Base-by-base conservation (phyloP, 2,888 invertebrate genomes). In the Marasmarcha lunaedactyla region DNA sequence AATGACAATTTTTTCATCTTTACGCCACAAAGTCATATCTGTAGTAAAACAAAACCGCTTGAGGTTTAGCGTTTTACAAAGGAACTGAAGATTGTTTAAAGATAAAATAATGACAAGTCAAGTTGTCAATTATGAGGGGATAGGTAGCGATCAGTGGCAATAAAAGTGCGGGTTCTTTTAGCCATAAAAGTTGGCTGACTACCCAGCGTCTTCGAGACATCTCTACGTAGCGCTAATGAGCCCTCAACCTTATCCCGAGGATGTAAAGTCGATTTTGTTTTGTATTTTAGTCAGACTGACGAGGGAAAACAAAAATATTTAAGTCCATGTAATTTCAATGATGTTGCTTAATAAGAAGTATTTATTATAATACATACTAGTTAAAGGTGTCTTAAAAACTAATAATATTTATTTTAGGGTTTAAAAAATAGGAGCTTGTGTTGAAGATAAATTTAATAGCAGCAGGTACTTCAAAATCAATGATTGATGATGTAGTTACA, bases 51-150 rank as follows among this genome's bases (percentile, higher is more conserved):
- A 27, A 38, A 46, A 37, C 43, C 13, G 11, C 11, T 30, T 30
- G 11, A 2, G 9, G 30, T n/a, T 30, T 30, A 2, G 11, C n/a
- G 11, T 38, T 30, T 33, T 15, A 38, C 15, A 11, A n/a, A 9
- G 11, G 20, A 14, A 7, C 11, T 5, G 55, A 48, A 63, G 64
- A 68, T 73, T 71, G 69, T 76, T 71, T 67, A 69, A 72, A 72
- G 64, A 70, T 64, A 65, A 61, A 64, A 68, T 77, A 77, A 79
- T 73, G 76, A 77, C 72, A 71, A 73, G 65, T 65, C 59, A 60
- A 71, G 65, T 72, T 76, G 78, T 79, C 78, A 76, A 78, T 81
- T 81, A 81, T 74, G 72, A 73, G 71, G 67, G 77, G 71, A 76
- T 73, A 76, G 77, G 77, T 74, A 78, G 74, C 79, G 77, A 79